phyloP scores from a whole-genome alignment of 2,888 invertebrate genomes.

The Hirtodrosophila confusa region DNA sequence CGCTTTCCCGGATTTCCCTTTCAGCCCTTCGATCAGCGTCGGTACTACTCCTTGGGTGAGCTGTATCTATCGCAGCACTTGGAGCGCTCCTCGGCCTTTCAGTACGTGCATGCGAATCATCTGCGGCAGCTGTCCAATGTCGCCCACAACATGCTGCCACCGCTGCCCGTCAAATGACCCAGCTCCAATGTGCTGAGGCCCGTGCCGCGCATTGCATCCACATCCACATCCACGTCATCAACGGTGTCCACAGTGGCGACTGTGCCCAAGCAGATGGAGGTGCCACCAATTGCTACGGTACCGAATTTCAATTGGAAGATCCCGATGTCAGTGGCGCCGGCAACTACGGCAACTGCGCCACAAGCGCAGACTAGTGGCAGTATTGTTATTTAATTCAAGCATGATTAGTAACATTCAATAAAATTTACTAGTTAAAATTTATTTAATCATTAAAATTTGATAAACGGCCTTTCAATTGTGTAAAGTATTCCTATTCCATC shows the following conservation, averaged over 20 bases:
- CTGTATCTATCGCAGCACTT: constrained; percentile 82
- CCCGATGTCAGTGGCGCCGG: constrained; percentile 27
- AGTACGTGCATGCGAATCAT: constrained; percentile 83
- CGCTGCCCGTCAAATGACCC: constrained; percentile 83
- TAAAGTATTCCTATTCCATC: no score
- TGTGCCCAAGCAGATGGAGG: constrained; percentile 23
- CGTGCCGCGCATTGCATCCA: constrained; percentile 82
- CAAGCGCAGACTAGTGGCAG: constrained; percentile 18
- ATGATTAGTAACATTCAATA: constrained; percentile 40
- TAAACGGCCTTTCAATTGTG: not conserved
- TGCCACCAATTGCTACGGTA: constrained; percentile 25
- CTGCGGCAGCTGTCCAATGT: constrained; percentile 73
- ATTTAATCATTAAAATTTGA: constrained; percentile 32
- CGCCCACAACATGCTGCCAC: constrained; percentile 66
- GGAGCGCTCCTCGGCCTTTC: constrained; percentile 83
- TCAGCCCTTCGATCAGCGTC: constrained; percentile 80
- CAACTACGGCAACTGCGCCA: constrained; percentile 2
- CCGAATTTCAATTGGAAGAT: constrained; percentile 58
- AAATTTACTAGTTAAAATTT: constrained; percentile 62
- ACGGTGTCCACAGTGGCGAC: constrained; percentile 21
- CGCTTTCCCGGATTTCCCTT: constrained; percentile 80
- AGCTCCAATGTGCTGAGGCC: constrained; percentile 80
- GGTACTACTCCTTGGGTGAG: constrained; percentile 82
- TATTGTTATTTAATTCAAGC: constrained; percentile 52
- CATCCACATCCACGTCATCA: constrained; percentile 48